A percentile compares a stretch with the other conserved stretches of the same genome.
Evolutionary conservation across 2,113 vertebrate species (phyloP).

Genomic region (Tragelaphus scriptus): DNA sequence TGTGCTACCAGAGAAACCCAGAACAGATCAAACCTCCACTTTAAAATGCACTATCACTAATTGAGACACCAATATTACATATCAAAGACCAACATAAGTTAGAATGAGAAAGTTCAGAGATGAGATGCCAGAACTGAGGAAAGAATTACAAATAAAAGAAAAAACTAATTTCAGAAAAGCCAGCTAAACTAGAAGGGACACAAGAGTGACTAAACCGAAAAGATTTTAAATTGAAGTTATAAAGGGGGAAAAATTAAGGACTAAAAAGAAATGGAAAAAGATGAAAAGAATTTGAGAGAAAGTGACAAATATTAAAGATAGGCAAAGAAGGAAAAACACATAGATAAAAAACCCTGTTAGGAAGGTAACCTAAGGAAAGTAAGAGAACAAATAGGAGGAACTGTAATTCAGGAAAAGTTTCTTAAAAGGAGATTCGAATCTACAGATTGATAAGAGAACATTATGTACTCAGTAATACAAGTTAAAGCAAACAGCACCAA

Average conservation of each 20-base stretch:
- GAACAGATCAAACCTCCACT: background rate
- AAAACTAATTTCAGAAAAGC: background rate
- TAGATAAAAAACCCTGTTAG: background rate
- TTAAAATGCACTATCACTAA: background rate
- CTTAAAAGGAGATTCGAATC: background rate
- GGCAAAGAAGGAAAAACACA: background rate
- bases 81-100: background rate
- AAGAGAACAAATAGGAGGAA: background rate
- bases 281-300: background rate
- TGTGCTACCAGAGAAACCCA: background rate
- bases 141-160: background rate
- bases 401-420: background rate
- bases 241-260: background rate
- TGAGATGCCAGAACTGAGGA: background rate
- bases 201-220: background rate
- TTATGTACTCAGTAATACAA: background rate
- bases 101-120: constrained; percentile 15
- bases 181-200: background rate
- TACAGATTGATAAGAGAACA: background rate
- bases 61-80: background rate
- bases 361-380: background rate
- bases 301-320: background rate
- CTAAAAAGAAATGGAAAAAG: background rate
- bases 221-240: background rate
- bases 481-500: background rate